Percentiles rank a stretch among this genome's conserved stretches.
phyloP scores from a whole-genome alignment of 2,797 vertebrate species.

The Halcyon badia region DNA sequence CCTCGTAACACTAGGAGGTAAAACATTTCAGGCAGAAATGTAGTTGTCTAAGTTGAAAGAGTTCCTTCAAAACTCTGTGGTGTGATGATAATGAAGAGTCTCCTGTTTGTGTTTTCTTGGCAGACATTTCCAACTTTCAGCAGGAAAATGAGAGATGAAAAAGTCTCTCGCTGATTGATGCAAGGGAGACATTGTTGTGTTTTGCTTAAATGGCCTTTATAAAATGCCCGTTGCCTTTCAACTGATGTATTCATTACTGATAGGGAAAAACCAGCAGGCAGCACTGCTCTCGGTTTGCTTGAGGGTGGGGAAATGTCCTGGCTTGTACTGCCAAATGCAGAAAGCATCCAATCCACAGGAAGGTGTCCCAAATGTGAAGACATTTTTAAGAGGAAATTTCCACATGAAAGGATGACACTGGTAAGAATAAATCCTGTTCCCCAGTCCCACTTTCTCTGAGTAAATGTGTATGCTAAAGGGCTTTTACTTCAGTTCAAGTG shows the following conservation, averaged over 20 bases:
- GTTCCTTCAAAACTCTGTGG: background rate
- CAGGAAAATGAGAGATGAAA: background rate
- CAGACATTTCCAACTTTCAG: background rate
- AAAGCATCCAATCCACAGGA: background rate
- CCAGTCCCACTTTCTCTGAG: background rate
- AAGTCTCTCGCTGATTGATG: background rate
- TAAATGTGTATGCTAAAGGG: background rate
- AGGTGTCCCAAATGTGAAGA: background rate
- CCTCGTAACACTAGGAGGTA: background rate
- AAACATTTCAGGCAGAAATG: background rate
- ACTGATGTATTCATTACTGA: background rate
- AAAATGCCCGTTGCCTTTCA: background rate
- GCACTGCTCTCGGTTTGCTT: background rate
- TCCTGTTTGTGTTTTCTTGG: background rate
- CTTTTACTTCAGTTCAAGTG: background rate
- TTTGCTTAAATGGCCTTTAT: slow-evolving; percentile 9
- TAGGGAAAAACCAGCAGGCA: background rate
- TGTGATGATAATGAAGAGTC: background rate
- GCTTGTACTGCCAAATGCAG: background rate
- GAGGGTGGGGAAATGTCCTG: background rate
- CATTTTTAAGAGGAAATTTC: background rate
- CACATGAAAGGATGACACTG: background rate
- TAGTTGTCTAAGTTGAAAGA: background rate
- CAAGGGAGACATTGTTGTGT: background rate
- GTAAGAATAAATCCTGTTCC: background rate